Base-by-base conservation (phyloP, 2,797 vertebrate genomes). In the Pelochelys cantorii region DNA sequence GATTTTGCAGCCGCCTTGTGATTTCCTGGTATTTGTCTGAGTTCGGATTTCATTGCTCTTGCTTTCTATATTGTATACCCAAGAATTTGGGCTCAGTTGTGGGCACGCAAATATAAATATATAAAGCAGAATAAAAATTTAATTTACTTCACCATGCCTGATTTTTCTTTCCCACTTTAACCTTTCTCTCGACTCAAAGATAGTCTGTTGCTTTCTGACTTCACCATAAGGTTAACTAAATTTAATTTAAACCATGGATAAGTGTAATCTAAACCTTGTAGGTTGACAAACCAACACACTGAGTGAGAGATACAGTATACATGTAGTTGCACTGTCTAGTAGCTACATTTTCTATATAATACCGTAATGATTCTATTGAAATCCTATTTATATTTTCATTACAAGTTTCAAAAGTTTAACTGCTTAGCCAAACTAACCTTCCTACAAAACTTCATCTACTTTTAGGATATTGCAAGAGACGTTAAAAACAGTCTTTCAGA, bases 91-190 rank as follows among this genome's bases (percentile, higher is more conserved):
- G 97, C 97, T 98, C 94, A 7, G 77, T 93, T 96, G 84, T 91
- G 97, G 98, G 97, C 96, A 96, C 96, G 92, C 91, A 95, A 97
- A 96, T 96, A 96, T 95, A 90, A 97, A 96, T 94, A 95, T 97
- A 93, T 95, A 97, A 96, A 97, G 89, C 96, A 97, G 95, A 98
- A 98, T 98, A 98, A 98, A 97, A 96, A 91, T 57, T 81, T 93
- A 96, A 87, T 96, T 96, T 97, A 96, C 92, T 98, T 97, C 96
- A 87, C 92, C 89, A 31, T 14, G 90, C 87, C 88, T 94, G 97
- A 85, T 88, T 93, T 86, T 93, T 85, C 91, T 68, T 65, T 20
- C 48, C 87, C 92, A 54, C 29, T 93, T 85, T 88, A 17, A 90
- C 80, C 87, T 96, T 95, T 88, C 37, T 86, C 85, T 95, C 85